A percentile compares a stretch with the other conserved stretches of the same genome.
Evolutionary conservation across 53 echinoderm and acorn worm genomes (phyloP).

Genomic region (Henricia sp.): DNA sequence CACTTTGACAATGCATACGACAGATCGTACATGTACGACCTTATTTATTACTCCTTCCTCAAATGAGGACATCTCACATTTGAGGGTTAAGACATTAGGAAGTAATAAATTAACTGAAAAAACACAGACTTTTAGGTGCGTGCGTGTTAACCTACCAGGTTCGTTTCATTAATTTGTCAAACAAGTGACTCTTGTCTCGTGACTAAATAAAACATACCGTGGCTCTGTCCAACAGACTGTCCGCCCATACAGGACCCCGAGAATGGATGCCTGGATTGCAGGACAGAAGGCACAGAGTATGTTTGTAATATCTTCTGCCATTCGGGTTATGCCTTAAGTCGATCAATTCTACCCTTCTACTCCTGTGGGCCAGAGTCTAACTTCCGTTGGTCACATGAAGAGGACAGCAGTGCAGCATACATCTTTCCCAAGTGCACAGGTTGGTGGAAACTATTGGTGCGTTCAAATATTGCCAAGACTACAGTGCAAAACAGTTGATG

Average conservation of each 20-base stretch:
- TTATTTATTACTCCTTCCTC: too few species aligned
- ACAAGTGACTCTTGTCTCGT: too few species aligned
- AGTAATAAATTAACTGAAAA: too few species aligned
- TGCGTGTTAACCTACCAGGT: too few species aligned
- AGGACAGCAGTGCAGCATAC: slow-evolving; percentile 11
- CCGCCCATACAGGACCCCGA: slow-evolving; percentile 25
- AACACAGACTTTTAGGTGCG: too few species aligned
- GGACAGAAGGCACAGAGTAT: slow-evolving; percentile 6
- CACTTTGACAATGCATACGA: too few species aligned
- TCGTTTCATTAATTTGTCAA: too few species aligned
- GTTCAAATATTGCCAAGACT: not conserved
- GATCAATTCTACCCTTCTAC: slow-evolving; percentile 26
- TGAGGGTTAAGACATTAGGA: too few species aligned
- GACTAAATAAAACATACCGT: too few species aligned
- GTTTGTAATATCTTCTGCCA: slow-evolving; percentile 66
- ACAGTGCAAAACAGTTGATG: not conserved
- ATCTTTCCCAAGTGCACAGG: slow-evolving; percentile 12
- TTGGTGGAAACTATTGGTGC: not conserved
- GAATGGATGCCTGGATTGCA: slow-evolving; percentile 56
- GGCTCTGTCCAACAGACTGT: slow-evolving; percentile 47
- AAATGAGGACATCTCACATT: too few species aligned
- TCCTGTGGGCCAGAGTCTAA: slow-evolving; percentile 55
- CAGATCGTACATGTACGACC: too few species aligned
- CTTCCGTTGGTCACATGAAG: slow-evolving; percentile 70
- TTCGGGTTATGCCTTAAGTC: slow-evolving; percentile 62